Conservation (phyloP, 2,113 vertebrate genomes). For the Charina bottae region DNA sequence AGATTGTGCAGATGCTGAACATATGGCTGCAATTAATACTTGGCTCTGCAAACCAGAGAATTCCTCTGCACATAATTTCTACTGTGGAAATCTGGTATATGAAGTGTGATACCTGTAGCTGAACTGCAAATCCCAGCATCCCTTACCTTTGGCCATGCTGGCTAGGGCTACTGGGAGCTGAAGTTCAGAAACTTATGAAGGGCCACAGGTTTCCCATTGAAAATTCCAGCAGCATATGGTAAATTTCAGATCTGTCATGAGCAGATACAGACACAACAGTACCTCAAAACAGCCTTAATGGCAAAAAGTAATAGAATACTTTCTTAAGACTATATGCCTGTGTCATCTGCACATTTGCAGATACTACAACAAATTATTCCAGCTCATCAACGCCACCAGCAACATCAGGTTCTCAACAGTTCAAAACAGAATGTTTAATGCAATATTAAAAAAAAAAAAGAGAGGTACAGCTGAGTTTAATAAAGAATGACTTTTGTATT, state of each 20-base stretch:
- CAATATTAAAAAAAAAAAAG: not conserved
- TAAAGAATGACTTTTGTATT: not conserved
- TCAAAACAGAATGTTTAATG: not conserved
- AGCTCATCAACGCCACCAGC: not conserved
- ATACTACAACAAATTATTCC: not conserved
- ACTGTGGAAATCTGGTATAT: not conserved
- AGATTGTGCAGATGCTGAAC: not conserved
- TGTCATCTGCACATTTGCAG: not conserved
- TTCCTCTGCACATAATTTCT: not conserved
- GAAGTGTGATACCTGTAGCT: not conserved
- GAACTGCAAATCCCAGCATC: not conserved
- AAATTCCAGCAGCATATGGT: not conserved
- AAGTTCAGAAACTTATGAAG: not conserved
- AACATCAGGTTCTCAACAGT: not conserved
- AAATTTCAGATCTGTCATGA: not conserved
- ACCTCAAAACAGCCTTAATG: not conserved
- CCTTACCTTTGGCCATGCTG: not conserved
- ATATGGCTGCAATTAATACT: not conserved
- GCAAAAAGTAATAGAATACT: not conserved
- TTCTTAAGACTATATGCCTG: not conserved
- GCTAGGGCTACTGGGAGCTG: not conserved
- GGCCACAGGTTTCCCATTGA: not conserved
- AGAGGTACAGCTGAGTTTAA: not conserved
- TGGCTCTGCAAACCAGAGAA: not conserved
- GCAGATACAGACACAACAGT: not conserved